Base-by-base conservation (phyloP, 1,140 invertebrate genomes). In the Pteromalus puparum region DNA sequence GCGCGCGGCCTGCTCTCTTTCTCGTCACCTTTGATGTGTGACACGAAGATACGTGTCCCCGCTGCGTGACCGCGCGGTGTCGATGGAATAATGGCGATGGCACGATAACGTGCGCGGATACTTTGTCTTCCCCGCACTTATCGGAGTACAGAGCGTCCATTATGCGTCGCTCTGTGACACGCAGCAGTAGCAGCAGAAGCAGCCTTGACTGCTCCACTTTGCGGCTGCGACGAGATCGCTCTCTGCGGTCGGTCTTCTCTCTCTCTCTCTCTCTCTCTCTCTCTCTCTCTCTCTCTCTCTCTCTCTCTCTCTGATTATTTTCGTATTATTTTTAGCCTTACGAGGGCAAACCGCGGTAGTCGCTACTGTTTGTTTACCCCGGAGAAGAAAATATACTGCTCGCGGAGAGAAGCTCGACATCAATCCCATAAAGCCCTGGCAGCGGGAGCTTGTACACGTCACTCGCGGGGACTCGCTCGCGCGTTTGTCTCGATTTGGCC, bases 131-230 rank as follows among this genome's bases (percentile, higher is more conserved):
- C 53, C 18, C 15, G 53, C 21, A 61, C 53, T 61, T 61, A 61
- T 61, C 53, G 21, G 53, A 18, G 46, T n/a, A 61, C 3, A 61
- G 4, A 61, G 53, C 53, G 53, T 6, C 53, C 18, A 61, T 61
- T 61, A 61, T 61, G 53, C 53, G 21, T 61, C 53, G 15, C 53
- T 61, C 53, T n/a, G 21, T 21, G 53, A 18, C 48, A 53, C 53
- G 53, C 53, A 61, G 53, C 53, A n/a, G 21, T 6, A 61, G 18
- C 53, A 61, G 53, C 53, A n/a, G 21, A 3, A 61, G 18, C 53
- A 61, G 53, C 53, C 53, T 61, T 61, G 53, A 61, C 53, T 61
- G 53, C 53, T 61, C 53, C 53, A 61, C 53, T 61, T 61, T 61
- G 53, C 53, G 53, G 53, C 53, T 61, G 48, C 48, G 13, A 5